phyloP scores from a whole-genome alignment of 2,888 invertebrate genomes.

The Herminia tarsipennalis region DNA sequence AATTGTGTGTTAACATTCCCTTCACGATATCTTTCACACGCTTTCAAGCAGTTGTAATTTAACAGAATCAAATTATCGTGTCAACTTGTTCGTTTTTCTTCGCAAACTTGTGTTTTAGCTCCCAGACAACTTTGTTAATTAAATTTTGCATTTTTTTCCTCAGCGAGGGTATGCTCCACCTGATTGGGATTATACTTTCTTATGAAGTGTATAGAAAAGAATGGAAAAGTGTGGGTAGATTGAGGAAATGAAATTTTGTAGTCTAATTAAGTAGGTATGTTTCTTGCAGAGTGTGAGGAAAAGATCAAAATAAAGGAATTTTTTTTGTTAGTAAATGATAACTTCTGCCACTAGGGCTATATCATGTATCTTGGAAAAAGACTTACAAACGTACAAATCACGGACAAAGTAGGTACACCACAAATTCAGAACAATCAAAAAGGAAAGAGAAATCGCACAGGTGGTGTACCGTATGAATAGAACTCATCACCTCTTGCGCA shows the following conservation, averaged over 20 bases:
- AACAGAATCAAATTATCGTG: constrained; percentile 81
- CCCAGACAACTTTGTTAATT: constrained; percentile 82
- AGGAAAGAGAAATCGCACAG: too few species aligned
- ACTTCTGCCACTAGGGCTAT: too few species aligned
- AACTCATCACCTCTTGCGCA: too few species aligned
- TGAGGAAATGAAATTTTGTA: constrained; percentile 8
- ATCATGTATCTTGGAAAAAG: too few species aligned
- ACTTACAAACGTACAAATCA: too few species aligned
- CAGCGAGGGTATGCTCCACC: constrained; percentile 45
- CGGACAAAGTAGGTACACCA: too few species aligned
- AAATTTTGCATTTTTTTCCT: constrained; percentile 80
- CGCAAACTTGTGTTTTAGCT: constrained; percentile 81
- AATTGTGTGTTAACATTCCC: constrained; percentile 56
- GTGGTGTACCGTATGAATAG: too few species aligned
- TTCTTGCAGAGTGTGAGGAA: too few species aligned
- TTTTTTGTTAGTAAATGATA: too few species aligned
- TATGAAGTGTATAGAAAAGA: constrained; percentile 54
- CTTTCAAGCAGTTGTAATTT: constrained; percentile 71
- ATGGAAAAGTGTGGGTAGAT: constrained; percentile 16
- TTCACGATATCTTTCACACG: constrained; percentile 70
- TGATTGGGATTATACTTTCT: constrained; percentile 66
- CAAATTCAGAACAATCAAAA: too few species aligned
- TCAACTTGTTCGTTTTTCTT: constrained; percentile 81
- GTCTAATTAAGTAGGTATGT: not conserved
- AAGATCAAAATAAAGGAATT: too few species aligned